Evolutionary conservation across 2,797 vertebrate genomes (phyloP).

Genomic region (Crax fasciolata): DNA sequence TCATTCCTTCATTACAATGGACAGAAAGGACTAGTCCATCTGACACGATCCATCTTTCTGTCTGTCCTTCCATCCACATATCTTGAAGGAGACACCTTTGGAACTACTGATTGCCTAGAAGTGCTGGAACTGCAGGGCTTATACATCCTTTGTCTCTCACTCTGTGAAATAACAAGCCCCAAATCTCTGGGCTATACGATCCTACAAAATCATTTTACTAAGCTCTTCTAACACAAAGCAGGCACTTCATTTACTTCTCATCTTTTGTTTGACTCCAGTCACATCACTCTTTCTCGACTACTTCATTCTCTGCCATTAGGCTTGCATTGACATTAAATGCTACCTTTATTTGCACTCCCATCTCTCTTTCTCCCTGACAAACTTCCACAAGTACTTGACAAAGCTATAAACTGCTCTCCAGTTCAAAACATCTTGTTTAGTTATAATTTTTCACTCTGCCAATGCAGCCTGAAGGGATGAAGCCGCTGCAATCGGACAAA

Average conservation of each 20-base stretch:
- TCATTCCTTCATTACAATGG: not conserved
- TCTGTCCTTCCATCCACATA: not conserved
- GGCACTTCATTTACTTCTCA: not conserved
- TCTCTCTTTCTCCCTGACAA: not conserved
- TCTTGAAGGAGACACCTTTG: not conserved
- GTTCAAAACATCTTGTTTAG: not conserved
- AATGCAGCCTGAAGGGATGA: not conserved
- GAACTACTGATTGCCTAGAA: not conserved
- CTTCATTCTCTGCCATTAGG: not conserved
- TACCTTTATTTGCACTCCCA: not conserved
- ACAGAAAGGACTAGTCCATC: not conserved
- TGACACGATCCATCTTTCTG: not conserved
- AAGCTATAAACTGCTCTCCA: not conserved
- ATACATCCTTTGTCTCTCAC: not conserved
- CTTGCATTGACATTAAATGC: not conserved
- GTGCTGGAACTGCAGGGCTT: not conserved
- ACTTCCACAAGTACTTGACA: not conserved
- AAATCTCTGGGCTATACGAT: not conserved
- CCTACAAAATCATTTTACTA: not conserved
- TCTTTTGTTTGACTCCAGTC: not conserved
- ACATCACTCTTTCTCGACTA: not conserved
- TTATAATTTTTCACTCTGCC: not conserved
- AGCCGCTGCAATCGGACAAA: not conserved
- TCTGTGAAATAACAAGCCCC: not conserved
- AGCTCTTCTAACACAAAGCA: not conserved